Conservation (phyloP, 2,888 invertebrate species). For the Lomographa bimaculata region DNA sequence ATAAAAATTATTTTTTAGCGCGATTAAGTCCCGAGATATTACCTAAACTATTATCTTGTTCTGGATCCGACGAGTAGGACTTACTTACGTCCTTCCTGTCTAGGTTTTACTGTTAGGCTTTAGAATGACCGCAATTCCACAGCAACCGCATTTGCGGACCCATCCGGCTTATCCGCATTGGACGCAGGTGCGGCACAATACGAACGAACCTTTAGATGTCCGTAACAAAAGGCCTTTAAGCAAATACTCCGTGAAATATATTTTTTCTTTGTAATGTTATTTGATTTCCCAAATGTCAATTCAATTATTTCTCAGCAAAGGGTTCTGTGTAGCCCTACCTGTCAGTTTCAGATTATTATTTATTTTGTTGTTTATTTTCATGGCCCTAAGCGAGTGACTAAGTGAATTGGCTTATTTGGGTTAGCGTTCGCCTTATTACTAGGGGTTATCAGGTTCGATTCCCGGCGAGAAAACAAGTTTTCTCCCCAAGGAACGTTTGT, state of each 20-base stretch:
- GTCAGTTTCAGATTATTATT: conserved; percentile 7
- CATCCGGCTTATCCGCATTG: conserved; percentile 32
- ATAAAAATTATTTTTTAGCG: no score
- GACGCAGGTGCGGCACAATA: conserved; percentile 40
- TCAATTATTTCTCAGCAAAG: conserved; percentile 9
- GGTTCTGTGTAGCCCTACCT: conserved; percentile 6
- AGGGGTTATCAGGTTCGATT: no score
- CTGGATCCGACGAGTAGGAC: no score
- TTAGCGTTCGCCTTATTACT: no score
- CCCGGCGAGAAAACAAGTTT: no score
- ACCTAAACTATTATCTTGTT: no score
- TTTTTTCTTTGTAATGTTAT: conserved; percentile 11
- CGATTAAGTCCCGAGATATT: no score
- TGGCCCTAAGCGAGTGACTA: no score
- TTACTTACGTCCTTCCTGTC: no score
- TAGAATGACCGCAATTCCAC: conserved; percentile 14
- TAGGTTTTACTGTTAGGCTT: background rate
- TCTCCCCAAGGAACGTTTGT: no score
- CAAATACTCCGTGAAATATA: conserved; percentile 10
- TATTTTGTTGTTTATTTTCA: conserved; percentile 6
- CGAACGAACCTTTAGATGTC: conserved; percentile 11
- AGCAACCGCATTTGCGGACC: conserved; percentile 9
- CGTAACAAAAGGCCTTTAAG: conserved; percentile 13
- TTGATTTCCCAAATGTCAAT: conserved; percentile 22
- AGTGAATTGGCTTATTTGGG: no score